A percentile compares a stretch with the other conserved stretches of the same genome.
These are phyloP conservation scores for Chloroclysta siterata DNA, from an alignment of 2,888 invertebrate species.

Conservation along the genomic window DNA sequence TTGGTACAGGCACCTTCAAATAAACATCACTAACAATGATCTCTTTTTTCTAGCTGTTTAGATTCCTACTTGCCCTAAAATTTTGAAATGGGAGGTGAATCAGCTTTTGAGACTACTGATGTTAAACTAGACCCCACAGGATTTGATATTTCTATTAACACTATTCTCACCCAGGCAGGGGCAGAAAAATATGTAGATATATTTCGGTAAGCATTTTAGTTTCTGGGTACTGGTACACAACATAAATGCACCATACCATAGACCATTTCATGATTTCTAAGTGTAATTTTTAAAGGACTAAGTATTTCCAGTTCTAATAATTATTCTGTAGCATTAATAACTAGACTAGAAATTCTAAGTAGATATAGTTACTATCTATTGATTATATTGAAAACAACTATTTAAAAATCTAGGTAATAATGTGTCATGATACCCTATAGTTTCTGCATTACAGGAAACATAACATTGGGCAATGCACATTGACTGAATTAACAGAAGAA, in stretches of 20 bases:
- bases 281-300: no score
- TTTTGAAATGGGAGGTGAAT: constrained; percentile 19
- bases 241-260: neutral
- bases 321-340: no score
- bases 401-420: neutral
- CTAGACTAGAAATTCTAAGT: no score
- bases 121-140: constrained; percentile 65
- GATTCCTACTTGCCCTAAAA: constrained; percentile 1
- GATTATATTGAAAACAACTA: no score
- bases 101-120: constrained; percentile 19
- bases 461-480: constrained; percentile 74
- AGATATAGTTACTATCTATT: no score
- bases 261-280: no score
- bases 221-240: neutral
- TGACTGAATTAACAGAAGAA: constrained; percentile 72
- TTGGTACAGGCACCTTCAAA: no score
- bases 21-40: neutral
- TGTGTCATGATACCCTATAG: neutral
- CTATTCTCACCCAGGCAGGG: constrained; percentile 67
- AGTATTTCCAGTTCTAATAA: no score
- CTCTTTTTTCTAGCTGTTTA: neutral
- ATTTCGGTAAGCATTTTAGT: constrained; percentile 63
- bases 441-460: constrained; percentile 56
- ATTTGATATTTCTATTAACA: constrained; percentile 71
- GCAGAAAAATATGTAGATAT: constrained; percentile 75